Conservation (phyloP, 2,888 invertebrate genomes). For the Meliscaeva auricollis region DNA sequence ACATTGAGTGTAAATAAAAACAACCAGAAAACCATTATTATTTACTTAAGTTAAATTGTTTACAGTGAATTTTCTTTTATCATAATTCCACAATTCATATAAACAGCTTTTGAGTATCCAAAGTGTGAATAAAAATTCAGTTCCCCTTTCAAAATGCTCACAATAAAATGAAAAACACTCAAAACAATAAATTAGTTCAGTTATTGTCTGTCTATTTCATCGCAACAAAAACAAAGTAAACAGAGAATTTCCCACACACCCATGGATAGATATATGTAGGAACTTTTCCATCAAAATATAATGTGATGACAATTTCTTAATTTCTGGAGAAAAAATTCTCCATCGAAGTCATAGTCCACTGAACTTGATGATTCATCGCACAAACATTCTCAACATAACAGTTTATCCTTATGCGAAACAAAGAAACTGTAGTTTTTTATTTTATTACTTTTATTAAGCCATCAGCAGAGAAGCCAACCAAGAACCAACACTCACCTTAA, state of each 20-base stretch:
- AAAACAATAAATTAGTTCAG: slow-evolving; percentile 23
- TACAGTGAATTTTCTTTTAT: not conserved
- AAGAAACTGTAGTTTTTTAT: slow-evolving; percentile 39
- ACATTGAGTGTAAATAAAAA: no score
- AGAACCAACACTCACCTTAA: slow-evolving; percentile 57
- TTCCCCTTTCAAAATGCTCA: not conserved
- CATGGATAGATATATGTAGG: not conserved
- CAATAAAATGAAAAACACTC: slow-evolving; percentile 12
- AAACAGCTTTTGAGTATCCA: not conserved
- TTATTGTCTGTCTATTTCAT: slow-evolving; percentile 1
- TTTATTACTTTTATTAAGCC: not conserved
- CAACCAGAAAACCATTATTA: no score
- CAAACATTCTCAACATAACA: slow-evolving; percentile 18
- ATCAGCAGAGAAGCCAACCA: not conserved
- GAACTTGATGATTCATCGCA: slow-evolving; percentile 64
- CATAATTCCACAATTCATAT: not conserved
- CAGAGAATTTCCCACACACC: slow-evolving; percentile 19
- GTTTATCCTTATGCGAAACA: slow-evolving; percentile 56
- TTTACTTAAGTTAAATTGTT: no score
- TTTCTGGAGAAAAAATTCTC: slow-evolving; percentile 57
- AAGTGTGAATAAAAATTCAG: not conserved
- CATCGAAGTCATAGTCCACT: slow-evolving; percentile 30
- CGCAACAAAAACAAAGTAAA: not conserved
- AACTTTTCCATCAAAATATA: slow-evolving; percentile 15
- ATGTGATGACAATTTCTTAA: slow-evolving; percentile 37